Conservation (phyloP, 2,888 invertebrate genomes). For the Unio pictorum region DNA sequence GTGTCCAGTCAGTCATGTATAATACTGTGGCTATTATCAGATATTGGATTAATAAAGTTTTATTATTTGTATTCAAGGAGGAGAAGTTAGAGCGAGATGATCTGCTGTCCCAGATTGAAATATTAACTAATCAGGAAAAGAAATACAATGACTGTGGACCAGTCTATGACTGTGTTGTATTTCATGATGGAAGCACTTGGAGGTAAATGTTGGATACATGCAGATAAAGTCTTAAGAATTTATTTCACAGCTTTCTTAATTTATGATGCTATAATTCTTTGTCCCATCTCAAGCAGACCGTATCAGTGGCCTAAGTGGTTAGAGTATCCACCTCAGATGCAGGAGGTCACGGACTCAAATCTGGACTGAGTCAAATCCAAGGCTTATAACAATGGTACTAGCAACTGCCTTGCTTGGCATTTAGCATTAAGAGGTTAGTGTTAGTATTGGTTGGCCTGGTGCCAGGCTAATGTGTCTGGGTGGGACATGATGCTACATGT, state of each 20-base stretch:
- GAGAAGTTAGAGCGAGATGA: conserved; percentile 92
- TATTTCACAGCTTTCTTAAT: not conserved
- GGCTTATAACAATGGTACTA: too few species aligned
- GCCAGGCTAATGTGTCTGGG: too few species aligned
- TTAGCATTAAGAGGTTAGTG: too few species aligned
- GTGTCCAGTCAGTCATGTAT: too few species aligned
- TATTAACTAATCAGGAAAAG: conserved; percentile 87
- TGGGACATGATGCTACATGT: too few species aligned
- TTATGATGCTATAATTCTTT: too few species aligned
- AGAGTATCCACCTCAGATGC: too few species aligned
- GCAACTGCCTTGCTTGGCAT: too few species aligned
- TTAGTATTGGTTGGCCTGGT: too few species aligned
- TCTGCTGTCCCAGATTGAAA: conserved; percentile 87
- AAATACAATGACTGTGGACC: conserved; percentile 90
- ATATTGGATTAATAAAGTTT: not conserved
- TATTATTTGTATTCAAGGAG: conserved; percentile 61
- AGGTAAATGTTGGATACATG: conserved; percentile 72
- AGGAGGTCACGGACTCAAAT: too few species aligned
- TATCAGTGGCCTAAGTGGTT: not conserved
- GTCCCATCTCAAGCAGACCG: not conserved
- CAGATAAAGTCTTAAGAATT: not conserved
- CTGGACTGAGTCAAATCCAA: too few species aligned
- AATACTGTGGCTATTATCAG: too few species aligned
- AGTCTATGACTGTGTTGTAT: conserved; percentile 93
- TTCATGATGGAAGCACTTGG: conserved; percentile 92